phyloP scores from a whole-genome alignment of 2,797 vertebrate species.

The Gadopsis bispinosus region DNA sequence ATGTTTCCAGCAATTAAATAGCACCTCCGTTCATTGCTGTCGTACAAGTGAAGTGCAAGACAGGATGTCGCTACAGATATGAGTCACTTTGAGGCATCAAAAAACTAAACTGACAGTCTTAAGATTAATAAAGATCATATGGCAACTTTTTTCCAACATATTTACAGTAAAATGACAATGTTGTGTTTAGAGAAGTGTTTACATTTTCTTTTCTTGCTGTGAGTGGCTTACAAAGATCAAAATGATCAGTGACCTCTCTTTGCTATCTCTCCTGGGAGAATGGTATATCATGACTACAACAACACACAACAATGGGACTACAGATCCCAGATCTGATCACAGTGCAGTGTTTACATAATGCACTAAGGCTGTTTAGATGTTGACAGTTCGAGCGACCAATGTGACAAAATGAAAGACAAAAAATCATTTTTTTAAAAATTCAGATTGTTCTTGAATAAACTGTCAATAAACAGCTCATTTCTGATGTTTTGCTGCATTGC shows the following conservation, averaged over 20 bases:
- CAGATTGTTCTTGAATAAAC: not conserved
- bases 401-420: not conserved
- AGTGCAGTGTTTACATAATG: constrained; percentile 20
- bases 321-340: constrained; percentile 54
- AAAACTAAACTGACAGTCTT: not conserved
- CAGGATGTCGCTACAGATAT: not conserved
- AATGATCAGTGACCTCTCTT: constrained; percentile 16
- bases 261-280: constrained; percentile 38
- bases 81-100: not conserved
- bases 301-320: constrained; percentile 36
- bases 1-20: constrained; percentile 17
- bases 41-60: not conserved
- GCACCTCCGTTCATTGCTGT: not conserved
- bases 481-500: not conserved
- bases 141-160: not conserved
- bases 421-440: not conserved
- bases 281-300: constrained; percentile 31
- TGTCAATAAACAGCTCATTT: not conserved
- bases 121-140: not conserved
- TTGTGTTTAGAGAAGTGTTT: no score
- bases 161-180: not conserved
- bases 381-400: constrained; percentile 17
- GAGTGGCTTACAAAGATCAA: constrained; percentile 11
- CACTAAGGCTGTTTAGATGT: constrained; percentile 7
- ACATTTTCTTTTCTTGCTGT: not conserved